phyloP scores from a whole-genome alignment of 1,140 invertebrate genomes.

The Aphelenchoides avenae region DNA sequence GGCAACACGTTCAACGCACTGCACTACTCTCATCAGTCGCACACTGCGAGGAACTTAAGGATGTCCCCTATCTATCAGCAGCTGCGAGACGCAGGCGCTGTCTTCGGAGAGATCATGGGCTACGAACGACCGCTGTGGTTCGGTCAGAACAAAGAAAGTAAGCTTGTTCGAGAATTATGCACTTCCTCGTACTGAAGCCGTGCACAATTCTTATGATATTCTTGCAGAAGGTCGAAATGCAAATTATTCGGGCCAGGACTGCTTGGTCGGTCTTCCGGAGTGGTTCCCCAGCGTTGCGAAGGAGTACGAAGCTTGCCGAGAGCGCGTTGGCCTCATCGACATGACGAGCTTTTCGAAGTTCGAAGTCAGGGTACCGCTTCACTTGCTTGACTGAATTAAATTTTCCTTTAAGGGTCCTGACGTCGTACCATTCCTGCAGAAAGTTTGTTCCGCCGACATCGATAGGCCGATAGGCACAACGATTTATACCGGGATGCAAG shows the following conservation, averaged over 20 bases:
- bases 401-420: slow-evolving; percentile 69
- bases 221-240: slow-evolving; percentile 36
- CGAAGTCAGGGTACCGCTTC: slow-evolving; percentile 67
- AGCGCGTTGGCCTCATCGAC: slow-evolving; percentile 85
- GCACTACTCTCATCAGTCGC: slow-evolving; percentile 75
- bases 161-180: too few relatives aligned
- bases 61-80: slow-evolving; percentile 94
- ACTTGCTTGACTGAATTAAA: slow-evolving; percentile 2
- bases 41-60: slow-evolving; percentile 80
- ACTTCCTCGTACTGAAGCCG: too few relatives aligned
- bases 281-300: slow-evolving; percentile 84
- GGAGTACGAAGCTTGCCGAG: slow-evolving; percentile 89
- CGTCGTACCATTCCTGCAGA: slow-evolving; percentile 83
- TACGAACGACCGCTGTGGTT: slow-evolving; percentile 94
- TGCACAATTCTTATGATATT: slow-evolving; percentile 2
- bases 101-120: slow-evolving; percentile 96
- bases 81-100: slow-evolving; percentile 81
- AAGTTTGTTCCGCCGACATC: slow-evolving; percentile 91
- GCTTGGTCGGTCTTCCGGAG: slow-evolving; percentile 70
- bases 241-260: slow-evolving; percentile 49
- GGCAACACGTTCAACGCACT: slow-evolving; percentile 58
- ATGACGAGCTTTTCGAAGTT: slow-evolving; percentile 97
- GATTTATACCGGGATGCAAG: slow-evolving; percentile 97
- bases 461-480: slow-evolving; percentile 88
- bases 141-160: too few relatives aligned